These are phyloP conservation scores for Muscina levida DNA, from an alignment of 2,888 invertebrate species.

Conservation along the genomic window DNA sequence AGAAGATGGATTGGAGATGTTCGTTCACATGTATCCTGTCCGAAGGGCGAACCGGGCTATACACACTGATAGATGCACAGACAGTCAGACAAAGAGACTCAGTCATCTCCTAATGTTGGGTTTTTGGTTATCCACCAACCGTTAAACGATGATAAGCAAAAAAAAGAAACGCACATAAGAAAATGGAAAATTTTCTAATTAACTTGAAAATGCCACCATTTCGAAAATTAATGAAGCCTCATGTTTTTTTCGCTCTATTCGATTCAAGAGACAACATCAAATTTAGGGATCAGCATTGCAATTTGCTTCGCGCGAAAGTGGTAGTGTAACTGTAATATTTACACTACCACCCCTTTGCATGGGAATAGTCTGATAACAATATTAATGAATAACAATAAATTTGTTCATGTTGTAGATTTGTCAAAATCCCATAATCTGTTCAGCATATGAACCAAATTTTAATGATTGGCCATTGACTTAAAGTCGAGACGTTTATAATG, in stretches of 20 bases:
- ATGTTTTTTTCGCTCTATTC: neutral
- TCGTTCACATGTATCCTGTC: constrained; percentile 18
- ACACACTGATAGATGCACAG: constrained; percentile 9
- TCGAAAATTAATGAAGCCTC: constrained; percentile 40
- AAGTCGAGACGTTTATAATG: too few relatives aligned
- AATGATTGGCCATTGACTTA: too few relatives aligned
- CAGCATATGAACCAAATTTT: too few relatives aligned
- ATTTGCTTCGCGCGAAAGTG: neutral
- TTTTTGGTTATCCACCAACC: constrained; percentile 25
- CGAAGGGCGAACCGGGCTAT: too few relatives aligned
- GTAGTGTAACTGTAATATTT: neutral
- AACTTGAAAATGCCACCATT: constrained; percentile 42
- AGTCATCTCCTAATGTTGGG: constrained; percentile 12
- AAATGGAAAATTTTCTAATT: constrained; percentile 41
- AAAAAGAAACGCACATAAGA: constrained; percentile 5
- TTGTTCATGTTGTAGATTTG: too few relatives aligned
- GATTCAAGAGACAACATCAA: neutral
- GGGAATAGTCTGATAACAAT: neutral
- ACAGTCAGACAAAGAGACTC: neutral
- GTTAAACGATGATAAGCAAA: constrained; percentile 54
- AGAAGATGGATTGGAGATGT: constrained; percentile 71
- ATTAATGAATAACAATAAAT: neutral
- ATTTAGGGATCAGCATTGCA: constrained; percentile 7
- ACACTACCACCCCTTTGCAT: neutral
- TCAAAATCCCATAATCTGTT: too few relatives aligned